Conservation (phyloP, 1,140 invertebrate species). For the Sycobia sp. region DNA sequence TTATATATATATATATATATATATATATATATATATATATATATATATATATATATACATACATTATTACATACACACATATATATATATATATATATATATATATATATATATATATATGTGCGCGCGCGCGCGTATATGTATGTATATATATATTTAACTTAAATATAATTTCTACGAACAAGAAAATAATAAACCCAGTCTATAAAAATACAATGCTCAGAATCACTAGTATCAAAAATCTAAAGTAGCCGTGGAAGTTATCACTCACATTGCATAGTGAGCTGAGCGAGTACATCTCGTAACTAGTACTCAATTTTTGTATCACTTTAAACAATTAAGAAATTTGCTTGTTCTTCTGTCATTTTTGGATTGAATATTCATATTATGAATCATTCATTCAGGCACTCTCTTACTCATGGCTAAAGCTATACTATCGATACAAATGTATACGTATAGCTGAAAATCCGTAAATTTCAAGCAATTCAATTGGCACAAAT, state of each 20-base stretch:
- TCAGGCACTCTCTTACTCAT: conserved; percentile 59
- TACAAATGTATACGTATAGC: conserved; percentile 45
- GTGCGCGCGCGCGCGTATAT: too few species aligned
- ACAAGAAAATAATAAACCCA: conserved; percentile 53
- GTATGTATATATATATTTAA: conserved; percentile 35
- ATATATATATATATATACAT: not conserved
- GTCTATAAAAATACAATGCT: conserved; percentile 57
- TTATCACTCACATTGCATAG: conserved; percentile 39
- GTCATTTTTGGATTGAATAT: conserved; percentile 38
- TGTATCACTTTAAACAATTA: conserved; percentile 35
- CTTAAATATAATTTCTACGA: conserved; percentile 48
- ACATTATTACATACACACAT: too few species aligned
- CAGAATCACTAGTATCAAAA: conserved; percentile 50
- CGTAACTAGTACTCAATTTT: conserved; percentile 37
- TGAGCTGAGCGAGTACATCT: conserved; percentile 32
- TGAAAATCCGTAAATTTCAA: conserved; percentile 35
- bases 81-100: not conserved
- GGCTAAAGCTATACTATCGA: conserved; percentile 50
- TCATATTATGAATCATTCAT: conserved; percentile 48
- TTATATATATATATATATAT: conserved; percentile 40
- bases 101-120: conserved; percentile 42
- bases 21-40: conserved; percentile 31
- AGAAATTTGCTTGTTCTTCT: conserved; percentile 28
- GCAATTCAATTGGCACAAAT: conserved; percentile 53
- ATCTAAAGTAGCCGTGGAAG: conserved; percentile 47